Percentiles rank a stretch among this genome's conserved stretches.
These are phyloP conservation scores for Chaenodraco wilsoni DNA, from an alignment of 2,797 vertebrate species.

Conservation along the genomic window DNA sequence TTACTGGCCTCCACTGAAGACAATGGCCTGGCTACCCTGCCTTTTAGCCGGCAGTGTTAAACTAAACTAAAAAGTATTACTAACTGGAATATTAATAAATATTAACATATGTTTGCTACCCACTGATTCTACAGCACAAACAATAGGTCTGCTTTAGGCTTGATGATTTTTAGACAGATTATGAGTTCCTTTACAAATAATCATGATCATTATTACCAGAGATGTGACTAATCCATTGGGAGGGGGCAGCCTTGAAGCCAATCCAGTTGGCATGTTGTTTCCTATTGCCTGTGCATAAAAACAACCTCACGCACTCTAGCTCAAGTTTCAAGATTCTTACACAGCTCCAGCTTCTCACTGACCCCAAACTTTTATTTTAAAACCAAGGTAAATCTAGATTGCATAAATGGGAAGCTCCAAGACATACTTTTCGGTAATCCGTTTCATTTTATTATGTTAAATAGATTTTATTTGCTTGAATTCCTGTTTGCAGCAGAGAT, in stretches of 20 bases:
- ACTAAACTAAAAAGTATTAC: constrained; percentile 4
- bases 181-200: no score
- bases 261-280: constrained; percentile 29
- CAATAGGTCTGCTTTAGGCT: constrained; percentile 33
- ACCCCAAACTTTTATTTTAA: constrained; percentile 11
- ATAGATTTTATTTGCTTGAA: constrained; percentile 28
- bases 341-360: constrained; percentile 23
- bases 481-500: constrained; percentile 12
- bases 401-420: constrained; percentile 9
- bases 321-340: constrained; percentile 36
- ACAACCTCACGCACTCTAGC: constrained; percentile 19
- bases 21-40: background rate
- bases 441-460: constrained; percentile 16
- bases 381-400: constrained; percentile 25
- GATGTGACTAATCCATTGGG: no score
- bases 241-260: no score
- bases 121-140: constrained; percentile 28
- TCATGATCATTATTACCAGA: no score
- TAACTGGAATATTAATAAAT: constrained; percentile 17
- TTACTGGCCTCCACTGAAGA: constrained; percentile 8
- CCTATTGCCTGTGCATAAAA: constrained; percentile 27
- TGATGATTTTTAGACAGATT: no score
- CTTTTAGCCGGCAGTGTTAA: background rate
- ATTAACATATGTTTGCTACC: constrained; percentile 18
- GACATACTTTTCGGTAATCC: background rate